Conservation (phyloP, 2,113 vertebrate genomes). For the Urocitellus parryii region DNA sequence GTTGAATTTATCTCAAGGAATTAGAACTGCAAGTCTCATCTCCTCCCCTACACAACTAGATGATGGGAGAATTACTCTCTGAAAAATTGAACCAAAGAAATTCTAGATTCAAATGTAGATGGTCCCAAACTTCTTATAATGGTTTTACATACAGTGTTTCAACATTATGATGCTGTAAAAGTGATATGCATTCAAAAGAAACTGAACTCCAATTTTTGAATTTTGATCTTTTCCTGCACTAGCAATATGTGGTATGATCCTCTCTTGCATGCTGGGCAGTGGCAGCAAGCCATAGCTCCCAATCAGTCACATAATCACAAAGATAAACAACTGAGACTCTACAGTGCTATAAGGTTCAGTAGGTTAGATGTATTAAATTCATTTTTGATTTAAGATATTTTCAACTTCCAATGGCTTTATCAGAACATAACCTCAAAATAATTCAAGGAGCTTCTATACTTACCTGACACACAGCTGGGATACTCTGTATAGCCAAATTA, state of each 20-base stretch:
- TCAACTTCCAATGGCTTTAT: not conserved
- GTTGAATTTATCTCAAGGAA: not conserved
- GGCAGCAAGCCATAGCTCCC: not conserved
- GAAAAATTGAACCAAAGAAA: constrained; percentile 45
- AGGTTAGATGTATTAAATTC: not conserved
- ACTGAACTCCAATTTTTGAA: not conserved
- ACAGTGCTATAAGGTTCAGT: not conserved
- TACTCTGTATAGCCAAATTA: not conserved
- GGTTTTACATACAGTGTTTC: not conserved
- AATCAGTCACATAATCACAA: not conserved
- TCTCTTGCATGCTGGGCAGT: not conserved
- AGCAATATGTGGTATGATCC: not conserved
- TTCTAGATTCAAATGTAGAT: constrained; percentile 16
- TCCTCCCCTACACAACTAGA: not conserved
- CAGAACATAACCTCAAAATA: not conserved
- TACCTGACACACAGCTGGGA: not conserved
- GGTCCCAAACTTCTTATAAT: not conserved
- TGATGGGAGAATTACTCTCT: not conserved
- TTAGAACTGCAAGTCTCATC: not conserved
- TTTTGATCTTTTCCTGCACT: not conserved
- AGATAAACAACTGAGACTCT: not conserved
- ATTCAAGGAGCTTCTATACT: not conserved
- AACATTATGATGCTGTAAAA: not conserved
- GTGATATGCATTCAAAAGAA: not conserved
- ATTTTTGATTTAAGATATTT: not conserved